A percentile compares a stretch with the other conserved stretches of the same genome.
phyloP scores from a whole-genome alignment of 2,888 invertebrate genomes.

The Trichacis sp. region DNA sequence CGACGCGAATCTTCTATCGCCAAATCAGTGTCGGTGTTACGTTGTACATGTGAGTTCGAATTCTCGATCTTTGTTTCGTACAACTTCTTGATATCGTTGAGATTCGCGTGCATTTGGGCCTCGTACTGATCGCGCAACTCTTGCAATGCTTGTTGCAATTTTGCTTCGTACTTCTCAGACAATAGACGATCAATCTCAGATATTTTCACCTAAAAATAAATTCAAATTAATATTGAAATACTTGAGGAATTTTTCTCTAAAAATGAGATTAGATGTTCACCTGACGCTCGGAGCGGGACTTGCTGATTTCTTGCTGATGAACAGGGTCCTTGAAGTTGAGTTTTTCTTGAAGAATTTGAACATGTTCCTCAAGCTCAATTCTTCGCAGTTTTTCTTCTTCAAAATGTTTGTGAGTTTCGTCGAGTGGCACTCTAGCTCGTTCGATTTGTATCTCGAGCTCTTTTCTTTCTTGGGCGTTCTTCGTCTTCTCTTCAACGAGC shows the following conservation, averaged over 20 bases:
- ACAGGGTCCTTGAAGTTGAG: conserved; percentile 88
- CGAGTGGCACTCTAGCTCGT: conserved; percentile 81
- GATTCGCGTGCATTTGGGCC: conserved; percentile 86
- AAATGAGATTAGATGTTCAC: too few species aligned
- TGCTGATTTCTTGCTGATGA: conserved; percentile 88
- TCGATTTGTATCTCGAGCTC: conserved; percentile 83
- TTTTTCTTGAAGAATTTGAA: conserved; percentile 93
- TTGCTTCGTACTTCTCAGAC: conserved; percentile 92
- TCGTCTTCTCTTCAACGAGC: conserved; percentile 84
- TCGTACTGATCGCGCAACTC: conserved; percentile 95
- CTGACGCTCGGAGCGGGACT: conserved; percentile 87
- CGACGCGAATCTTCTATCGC: conserved; percentile 87
- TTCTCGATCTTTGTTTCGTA: conserved; percentile 88
- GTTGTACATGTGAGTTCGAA: conserved; percentile 78
- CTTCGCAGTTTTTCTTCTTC: conserved; percentile 94
- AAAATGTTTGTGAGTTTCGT: conserved; percentile 86
- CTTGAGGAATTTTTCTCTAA: too few species aligned
- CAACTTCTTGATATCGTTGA: conserved; percentile 89
- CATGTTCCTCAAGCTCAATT: conserved; percentile 93
- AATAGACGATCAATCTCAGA: conserved; percentile 94
- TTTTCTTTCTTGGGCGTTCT: conserved; percentile 76
- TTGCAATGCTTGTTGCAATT: conserved; percentile 89
- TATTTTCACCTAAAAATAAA: conserved; percentile 91
- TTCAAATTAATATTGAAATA: too few species aligned
- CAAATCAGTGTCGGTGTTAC: conserved; percentile 79